Conservation (phyloP, 2,113 vertebrate genomes). For the Paraplagusia blochii region DNA sequence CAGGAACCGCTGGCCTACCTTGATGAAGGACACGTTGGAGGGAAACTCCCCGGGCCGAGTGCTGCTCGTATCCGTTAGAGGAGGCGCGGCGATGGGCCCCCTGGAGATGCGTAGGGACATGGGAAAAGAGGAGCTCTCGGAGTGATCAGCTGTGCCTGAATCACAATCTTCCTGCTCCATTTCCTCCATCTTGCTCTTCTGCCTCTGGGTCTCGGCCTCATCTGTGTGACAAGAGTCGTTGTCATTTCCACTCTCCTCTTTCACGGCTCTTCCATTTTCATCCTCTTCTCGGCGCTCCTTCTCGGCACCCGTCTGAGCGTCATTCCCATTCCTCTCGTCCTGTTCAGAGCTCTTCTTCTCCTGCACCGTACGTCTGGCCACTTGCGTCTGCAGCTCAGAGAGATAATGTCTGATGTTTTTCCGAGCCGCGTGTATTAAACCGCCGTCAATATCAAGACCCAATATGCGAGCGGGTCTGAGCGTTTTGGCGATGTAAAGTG, state of each 20-base stretch:
- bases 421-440: constrained; percentile 81
- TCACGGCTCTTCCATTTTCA: constrained; percentile 45
- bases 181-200: constrained; percentile 27
- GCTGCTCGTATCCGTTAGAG: constrained; percentile 63
- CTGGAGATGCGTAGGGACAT: constrained; percentile 82
- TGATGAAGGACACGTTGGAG: constrained; percentile 86
- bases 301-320: constrained; percentile 20
- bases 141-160: constrained; percentile 25
- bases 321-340: constrained; percentile 29
- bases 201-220: constrained; percentile 32
- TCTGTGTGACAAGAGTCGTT: constrained; percentile 32
- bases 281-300: constrained; percentile 31
- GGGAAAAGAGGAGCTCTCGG: constrained; percentile 73
- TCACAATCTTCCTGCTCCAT: constrained; percentile 31
- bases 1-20: constrained; percentile 72
- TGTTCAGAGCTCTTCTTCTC: constrained; percentile 34
- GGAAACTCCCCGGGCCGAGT: constrained; percentile 79
- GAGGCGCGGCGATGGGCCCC: constrained; percentile 87
- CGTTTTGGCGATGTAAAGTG: constrained; percentile 85
- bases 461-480: constrained; percentile 80
- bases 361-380: constrained; percentile 55
- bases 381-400: constrained; percentile 77
- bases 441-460: constrained; percentile 86
- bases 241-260: constrained; percentile 40
- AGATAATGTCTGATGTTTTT: constrained; percentile 92